Conservation (phyloP, 2,888 invertebrate genomes). For the Ophonus ardosiacus region DNA sequence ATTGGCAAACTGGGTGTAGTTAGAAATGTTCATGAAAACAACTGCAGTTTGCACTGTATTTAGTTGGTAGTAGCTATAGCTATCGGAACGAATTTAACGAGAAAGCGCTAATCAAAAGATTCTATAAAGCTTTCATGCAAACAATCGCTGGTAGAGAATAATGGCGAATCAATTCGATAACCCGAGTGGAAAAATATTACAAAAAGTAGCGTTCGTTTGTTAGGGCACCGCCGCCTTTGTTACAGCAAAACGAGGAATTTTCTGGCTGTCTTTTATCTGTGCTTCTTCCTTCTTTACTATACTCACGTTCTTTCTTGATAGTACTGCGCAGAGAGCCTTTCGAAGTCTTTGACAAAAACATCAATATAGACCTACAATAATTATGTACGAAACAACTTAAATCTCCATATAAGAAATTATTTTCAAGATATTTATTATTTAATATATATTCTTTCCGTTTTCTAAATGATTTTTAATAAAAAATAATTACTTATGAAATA, state of each 20-base stretch:
- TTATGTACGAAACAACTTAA: background rate
- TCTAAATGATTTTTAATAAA: background rate
- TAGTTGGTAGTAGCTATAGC: background rate
- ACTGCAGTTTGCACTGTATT: background rate
- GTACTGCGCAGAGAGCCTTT: conserved; percentile 12
- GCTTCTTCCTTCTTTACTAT: conserved; percentile 18
- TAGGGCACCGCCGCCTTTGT: conserved; percentile 45
- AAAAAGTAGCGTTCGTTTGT: conserved; percentile 53
- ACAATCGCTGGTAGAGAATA: conserved; percentile 50
- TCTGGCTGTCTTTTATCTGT: conserved; percentile 25
- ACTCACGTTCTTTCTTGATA: conserved; percentile 21
- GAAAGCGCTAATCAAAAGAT: conserved; percentile 54
- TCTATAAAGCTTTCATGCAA: conserved; percentile 54
- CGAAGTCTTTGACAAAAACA: conserved; percentile 12
- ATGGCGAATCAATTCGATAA: conserved; percentile 59
- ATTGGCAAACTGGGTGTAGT: background rate
- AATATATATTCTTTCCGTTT: background rate
- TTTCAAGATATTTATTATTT: conserved; percentile 13
- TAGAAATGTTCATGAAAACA: conserved; percentile 1
- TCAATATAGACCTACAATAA: background rate
- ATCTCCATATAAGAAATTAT: conserved; percentile 6
- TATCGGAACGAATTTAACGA: conserved; percentile 19
- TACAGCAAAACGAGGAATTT: conserved; percentile 29
- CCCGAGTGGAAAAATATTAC: conserved; percentile 55
- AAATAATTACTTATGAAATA: background rate